phyloP scores from a whole-genome alignment of 1,140 invertebrate genomes.

The Globodera ellingtonae region DNA sequence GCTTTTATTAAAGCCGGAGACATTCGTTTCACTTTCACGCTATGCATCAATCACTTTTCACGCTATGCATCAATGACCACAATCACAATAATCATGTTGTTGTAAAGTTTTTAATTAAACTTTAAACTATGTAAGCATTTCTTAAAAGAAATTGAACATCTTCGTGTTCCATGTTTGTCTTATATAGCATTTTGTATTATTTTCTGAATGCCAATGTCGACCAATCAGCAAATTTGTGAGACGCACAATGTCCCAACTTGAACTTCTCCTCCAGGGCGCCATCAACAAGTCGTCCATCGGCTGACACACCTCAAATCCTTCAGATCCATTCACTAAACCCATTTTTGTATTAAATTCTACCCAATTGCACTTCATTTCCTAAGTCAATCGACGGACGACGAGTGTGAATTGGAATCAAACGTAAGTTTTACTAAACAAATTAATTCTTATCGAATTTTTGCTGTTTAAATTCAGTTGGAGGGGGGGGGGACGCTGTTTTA shows the following conservation, averaged over 20 bases:
- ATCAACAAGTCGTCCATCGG: conserved; percentile 51
- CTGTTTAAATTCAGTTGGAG: too few relatives aligned
- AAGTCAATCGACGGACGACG: not conserved
- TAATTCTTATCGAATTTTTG: not conserved
- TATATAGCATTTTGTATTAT: not conserved
- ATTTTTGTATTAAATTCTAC: too few relatives aligned
- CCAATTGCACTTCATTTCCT: too few relatives aligned
- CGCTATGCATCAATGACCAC: too few relatives aligned
- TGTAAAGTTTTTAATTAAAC: not conserved
- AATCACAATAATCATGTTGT: too few relatives aligned
- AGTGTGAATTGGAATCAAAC: conserved; percentile 2
- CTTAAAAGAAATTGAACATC: not conserved
- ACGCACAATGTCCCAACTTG: conserved; percentile 38
- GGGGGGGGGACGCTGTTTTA: too few relatives aligned
- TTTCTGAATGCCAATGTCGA: not conserved
- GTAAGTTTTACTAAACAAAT: not conserved
- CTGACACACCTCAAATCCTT: conserved; percentile 19
- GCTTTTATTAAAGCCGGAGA: too few relatives aligned
- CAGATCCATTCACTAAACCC: not conserved
- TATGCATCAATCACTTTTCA: too few relatives aligned
- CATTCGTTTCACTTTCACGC: too few relatives aligned
- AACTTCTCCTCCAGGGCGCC: conserved; percentile 50
- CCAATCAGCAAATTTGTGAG: not conserved
- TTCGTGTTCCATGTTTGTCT: not conserved
- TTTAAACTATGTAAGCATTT: not conserved